A percentile compares a stretch with the other conserved stretches of the same genome.
Evolutionary conservation across 2,888 invertebrate genomes (phyloP).

Genomic region (Drosophila atripex): DNA sequence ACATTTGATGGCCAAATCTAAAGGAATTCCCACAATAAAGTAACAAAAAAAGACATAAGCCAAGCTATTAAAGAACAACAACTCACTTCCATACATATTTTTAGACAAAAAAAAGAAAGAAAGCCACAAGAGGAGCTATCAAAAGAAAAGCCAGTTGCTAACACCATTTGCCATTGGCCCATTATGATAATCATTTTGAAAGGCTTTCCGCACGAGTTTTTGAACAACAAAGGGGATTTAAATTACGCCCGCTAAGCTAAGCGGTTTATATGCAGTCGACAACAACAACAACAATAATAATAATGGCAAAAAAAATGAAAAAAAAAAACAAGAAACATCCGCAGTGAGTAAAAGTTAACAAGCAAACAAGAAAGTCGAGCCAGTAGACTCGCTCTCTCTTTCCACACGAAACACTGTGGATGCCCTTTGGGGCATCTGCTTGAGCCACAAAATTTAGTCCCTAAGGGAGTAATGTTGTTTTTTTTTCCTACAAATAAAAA

Average conservation of each 20-base stretch:
- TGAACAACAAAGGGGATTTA: slow-evolving; percentile 73
- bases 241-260: slow-evolving; percentile 67
- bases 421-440: slow-evolving; percentile 8
- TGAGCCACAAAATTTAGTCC: slow-evolving; percentile 2
- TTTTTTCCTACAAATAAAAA: not conserved
- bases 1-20: not conserved
- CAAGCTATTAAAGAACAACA: not conserved
- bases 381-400: not conserved
- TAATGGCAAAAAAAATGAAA: too few relatives aligned
- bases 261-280: slow-evolving; percentile 68
- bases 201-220: slow-evolving; percentile 69
- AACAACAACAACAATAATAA: slow-evolving; percentile 23
- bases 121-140: not conserved
- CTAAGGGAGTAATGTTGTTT: too few relatives aligned
- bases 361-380: slow-evolving; percentile 47
- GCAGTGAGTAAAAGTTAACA: slow-evolving; percentile 54
- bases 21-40: not conserved
- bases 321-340: slow-evolving; percentile 32
- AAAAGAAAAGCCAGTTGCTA: slow-evolving; percentile 53
- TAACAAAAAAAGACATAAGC: not conserved
- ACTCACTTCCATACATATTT: not conserved
- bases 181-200: slow-evolving; percentile 73
- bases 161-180: slow-evolving; percentile 41
- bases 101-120: not conserved
- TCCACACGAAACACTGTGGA: slow-evolving; percentile 29